Percentiles rank a stretch among this genome's conserved stretches.
Evolutionary conservation across 2,113 vertebrate genomes (phyloP).

Genomic region (Solenodon paradoxus): DNA sequence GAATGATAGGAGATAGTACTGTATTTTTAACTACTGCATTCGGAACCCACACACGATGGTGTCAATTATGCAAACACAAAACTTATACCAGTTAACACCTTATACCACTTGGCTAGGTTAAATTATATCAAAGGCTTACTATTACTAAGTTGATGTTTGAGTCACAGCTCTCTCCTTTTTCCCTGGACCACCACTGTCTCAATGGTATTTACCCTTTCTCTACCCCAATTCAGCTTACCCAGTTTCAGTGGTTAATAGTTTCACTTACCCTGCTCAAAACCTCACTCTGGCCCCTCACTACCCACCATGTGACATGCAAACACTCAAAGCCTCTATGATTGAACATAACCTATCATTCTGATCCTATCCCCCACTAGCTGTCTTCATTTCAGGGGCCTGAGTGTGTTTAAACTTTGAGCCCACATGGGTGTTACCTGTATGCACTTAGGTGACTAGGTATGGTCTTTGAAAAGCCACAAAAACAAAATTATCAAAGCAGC

Average conservation of each 20-base stretch:
- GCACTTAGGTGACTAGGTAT: not conserved
- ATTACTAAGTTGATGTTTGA: not conserved
- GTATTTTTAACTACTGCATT: not conserved
- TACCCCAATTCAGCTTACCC: not conserved
- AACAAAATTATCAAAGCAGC: not conserved
- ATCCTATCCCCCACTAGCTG: not conserved
- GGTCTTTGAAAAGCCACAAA: not conserved
- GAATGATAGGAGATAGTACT: not conserved
- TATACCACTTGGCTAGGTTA: not conserved
- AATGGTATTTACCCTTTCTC: not conserved
- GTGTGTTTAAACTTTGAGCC: not conserved
- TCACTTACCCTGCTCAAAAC: not conserved
- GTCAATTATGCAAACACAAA: not conserved
- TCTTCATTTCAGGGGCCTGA: not conserved
- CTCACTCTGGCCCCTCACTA: not conserved
- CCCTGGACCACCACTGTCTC: not conserved
- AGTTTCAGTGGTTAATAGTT: not conserved
- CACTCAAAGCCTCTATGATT: not conserved
- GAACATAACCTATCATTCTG: not conserved
- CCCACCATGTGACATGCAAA: not conserved
- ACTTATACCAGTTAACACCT: not conserved
- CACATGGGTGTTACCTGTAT: not conserved
- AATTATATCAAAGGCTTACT: not conserved
- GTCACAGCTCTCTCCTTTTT: not conserved
- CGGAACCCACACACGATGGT: not conserved